A percentile compares a stretch with the other conserved stretches of the same genome.
phyloP scores from a whole-genome alignment of 1,140 invertebrate species.

The Leptinotarsa lineolata region DNA sequence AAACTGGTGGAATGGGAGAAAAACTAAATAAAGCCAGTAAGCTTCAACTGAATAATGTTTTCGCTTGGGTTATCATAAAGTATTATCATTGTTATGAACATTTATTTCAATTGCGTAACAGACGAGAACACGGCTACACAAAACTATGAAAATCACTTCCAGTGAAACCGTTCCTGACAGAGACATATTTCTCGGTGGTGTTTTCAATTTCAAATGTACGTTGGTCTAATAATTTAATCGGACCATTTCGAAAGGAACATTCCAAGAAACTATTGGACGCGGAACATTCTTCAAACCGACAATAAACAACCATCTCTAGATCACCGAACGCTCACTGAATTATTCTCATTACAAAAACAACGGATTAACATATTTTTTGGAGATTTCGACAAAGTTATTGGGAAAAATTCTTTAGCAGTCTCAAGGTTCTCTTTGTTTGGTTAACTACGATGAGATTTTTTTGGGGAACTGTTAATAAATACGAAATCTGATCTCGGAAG shows the following conservation, averaged over 20 bases:
- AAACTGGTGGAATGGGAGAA: no score
- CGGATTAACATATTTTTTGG: conserved; percentile 46
- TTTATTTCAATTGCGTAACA: no score
- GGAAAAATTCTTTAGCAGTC: conserved; percentile 42
- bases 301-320: conserved; percentile 17
- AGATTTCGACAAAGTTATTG: conserved; percentile 40
- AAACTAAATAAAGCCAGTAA: no score
- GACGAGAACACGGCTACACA: neutral
- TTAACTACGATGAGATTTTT: neutral
- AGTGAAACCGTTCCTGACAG: neutral
- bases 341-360: conserved; percentile 30
- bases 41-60: no score
- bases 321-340: conserved; percentile 12
- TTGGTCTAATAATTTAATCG: neutral
- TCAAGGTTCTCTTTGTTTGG: conserved; percentile 46
- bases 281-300: neutral
- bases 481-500: conserved; percentile 18
- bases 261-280: conserved; percentile 14
- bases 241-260: neutral
- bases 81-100: no score
- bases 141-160: neutral
- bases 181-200: neutral
- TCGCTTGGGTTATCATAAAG: no score
- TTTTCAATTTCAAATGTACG: conserved; percentile 4
- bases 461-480: conserved; percentile 21